Evolutionary conservation across 1,140 invertebrate genomes (phyloP).

Genomic region (Agrilus planipennis): DNA sequence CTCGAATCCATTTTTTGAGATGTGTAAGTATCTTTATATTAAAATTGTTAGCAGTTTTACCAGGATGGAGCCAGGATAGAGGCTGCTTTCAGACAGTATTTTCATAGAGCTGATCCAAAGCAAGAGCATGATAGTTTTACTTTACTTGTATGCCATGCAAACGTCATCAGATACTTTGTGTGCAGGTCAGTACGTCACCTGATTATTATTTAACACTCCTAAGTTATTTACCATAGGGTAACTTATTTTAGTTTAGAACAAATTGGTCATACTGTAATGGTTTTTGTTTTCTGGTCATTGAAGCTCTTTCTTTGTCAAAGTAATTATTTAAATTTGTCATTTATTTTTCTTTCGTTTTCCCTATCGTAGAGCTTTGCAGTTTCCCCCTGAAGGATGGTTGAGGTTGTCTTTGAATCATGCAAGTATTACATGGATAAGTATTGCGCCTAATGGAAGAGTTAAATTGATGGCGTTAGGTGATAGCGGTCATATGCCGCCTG

Average conservation of each 20-base stretch:
- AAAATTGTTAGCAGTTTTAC: conserved; percentile 68
- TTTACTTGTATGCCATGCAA: conserved; percentile 92
- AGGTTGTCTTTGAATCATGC: conserved; percentile 82
- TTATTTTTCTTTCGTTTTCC: conserved; percentile 35
- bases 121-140: conserved; percentile 84
- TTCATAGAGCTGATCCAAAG: conserved; percentile 72
- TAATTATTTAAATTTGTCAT: background rate
- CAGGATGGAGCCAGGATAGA: conserved; percentile 94
- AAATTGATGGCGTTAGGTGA: conserved; percentile 71
- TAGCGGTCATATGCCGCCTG: conserved; percentile 73
- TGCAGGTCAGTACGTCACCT: conserved; percentile 58
- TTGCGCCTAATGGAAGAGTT: conserved; percentile 78
- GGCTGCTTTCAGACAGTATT: conserved; percentile 88
- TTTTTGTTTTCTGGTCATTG: too few species aligned
- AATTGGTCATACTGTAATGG: too few species aligned
- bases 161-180: conserved; percentile 96
- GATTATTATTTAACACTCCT: too few species aligned
- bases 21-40: background rate
- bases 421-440: conserved; percentile 85
- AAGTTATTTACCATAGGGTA: too few species aligned
- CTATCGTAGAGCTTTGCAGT: conserved; percentile 96
- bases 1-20: background rate
- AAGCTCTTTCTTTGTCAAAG: background rate
- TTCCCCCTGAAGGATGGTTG: conserved; percentile 94
- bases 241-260: background rate